These are phyloP conservation scores for Agapetus fuscipes DNA, from an alignment of 2,888 invertebrate species.

Conservation along the genomic window DNA sequence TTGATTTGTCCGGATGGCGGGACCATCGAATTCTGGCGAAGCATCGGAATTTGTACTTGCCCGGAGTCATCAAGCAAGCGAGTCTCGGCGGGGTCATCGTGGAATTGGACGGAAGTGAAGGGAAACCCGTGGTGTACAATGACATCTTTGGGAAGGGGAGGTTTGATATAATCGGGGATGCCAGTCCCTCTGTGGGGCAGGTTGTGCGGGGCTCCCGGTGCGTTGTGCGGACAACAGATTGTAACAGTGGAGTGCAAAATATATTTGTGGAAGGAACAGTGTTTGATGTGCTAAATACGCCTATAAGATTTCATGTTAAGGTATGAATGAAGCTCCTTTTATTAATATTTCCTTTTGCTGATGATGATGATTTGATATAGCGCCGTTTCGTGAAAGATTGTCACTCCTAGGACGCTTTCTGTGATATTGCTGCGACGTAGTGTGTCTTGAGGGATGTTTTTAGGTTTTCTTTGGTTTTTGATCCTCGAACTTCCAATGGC, in stretches of 20 bases:
- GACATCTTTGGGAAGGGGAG: conserved; percentile 72
- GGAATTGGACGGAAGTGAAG: conserved; percentile 70
- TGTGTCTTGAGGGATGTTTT: too few species aligned
- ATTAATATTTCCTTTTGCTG: too few species aligned
- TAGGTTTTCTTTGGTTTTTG: too few species aligned
- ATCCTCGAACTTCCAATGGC: too few species aligned
- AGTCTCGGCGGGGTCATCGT: conserved; percentile 64
- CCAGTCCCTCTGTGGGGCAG: conserved; percentile 78
- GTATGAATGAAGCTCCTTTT: too few species aligned
- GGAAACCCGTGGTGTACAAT: conserved; percentile 57
- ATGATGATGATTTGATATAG: too few species aligned
- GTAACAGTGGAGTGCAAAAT: conserved; percentile 51
- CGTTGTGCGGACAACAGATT: conserved; percentile 63
- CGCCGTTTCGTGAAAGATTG: too few species aligned
- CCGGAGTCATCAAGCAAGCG: conserved; percentile 78
- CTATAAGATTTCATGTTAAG: conserved; percentile 39
- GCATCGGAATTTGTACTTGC: conserved; percentile 70
- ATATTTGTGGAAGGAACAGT: conserved; percentile 84
- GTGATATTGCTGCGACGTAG: too few species aligned
- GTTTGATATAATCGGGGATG: conserved; percentile 86
- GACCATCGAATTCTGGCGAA: conserved; percentile 88
- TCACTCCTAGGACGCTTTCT: too few species aligned
- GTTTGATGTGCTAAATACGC: conserved; percentile 40
- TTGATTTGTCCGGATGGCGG: conserved; percentile 90
- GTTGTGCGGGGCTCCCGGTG: conserved; percentile 71